Conservation (phyloP, 2,113 vertebrate species). For the Oncorhynchus nerka region DNA sequence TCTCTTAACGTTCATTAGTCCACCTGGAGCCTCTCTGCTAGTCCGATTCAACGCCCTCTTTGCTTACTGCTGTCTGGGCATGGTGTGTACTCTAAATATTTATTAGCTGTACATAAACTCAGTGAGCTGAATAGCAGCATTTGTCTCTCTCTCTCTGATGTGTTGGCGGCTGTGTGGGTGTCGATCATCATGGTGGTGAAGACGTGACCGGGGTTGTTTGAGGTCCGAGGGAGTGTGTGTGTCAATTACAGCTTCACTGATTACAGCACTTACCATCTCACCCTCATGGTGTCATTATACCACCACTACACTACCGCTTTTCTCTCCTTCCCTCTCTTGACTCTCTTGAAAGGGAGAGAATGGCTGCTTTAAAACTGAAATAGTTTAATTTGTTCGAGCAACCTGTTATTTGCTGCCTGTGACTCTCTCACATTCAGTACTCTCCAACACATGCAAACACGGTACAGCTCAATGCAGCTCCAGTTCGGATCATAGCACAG, state of each 20-base stretch:
- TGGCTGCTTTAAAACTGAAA: conserved; percentile 10
- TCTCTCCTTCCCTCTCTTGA: no score
- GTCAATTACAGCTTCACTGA: background rate
- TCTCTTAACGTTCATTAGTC: conserved; percentile 30
- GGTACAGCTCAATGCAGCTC: background rate
- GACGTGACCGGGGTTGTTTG: no score
- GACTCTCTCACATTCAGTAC: conserved; percentile 2
- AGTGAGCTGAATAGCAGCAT: no score
- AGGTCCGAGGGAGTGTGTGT: background rate
- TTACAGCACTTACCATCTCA: no score
- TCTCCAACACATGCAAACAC: background rate
- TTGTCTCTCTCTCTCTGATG: no score
- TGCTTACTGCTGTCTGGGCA: background rate
- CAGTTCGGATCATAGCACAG: conserved; percentile 12
- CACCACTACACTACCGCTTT: background rate
- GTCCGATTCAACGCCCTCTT: background rate
- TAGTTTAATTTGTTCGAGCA: conserved; percentile 33
- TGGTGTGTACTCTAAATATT: background rate
- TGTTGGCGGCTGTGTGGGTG: no score
- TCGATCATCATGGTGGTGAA: no score
- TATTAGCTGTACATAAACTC: no score
- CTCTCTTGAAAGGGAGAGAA: no score
- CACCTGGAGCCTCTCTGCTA: background rate
- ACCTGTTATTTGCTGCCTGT: conserved; percentile 45
- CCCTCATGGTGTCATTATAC: background rate